Evolutionary conservation across 2,888 invertebrate genomes (phyloP), one percentile per base, ranked within the genome.

Genomic region (Stratiomys singularior): DNA sequence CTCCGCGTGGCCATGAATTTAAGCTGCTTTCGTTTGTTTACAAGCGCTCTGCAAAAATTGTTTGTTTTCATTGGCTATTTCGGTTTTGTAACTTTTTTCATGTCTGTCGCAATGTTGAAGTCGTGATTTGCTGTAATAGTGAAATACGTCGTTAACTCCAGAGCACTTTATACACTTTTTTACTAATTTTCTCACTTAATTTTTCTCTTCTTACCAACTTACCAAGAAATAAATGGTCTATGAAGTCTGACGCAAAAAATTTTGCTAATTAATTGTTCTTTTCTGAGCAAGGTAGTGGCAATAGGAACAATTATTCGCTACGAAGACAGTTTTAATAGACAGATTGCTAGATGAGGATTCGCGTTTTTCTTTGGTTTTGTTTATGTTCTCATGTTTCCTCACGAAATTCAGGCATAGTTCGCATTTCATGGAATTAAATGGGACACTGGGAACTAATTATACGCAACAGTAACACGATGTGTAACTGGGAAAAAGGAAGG

Each of bases 1-100:
- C 66, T n/a, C 25, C 21, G 37, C 37, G n/a, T 66, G 66, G 66
- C 66, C 66, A 66, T 66, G 66, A 66, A 66, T 66, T 66, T 30
- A 52, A 37, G 37, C 37, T 37, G 37, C 37, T 37, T 37, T 5
- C 11, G 52, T 27, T 27, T 25, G 25, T 23, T 63, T 63, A 63
- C 27, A 3, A 15, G 27, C 63, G 27, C 11, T 63, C 63, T 27
- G 63, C 63, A 27, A 63, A 63, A 63, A 63, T 18, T 27, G n/a
- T 15, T 63, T 27, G 15, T 27, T 13, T 63, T 15, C 4, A 63
- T 27, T 11, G 23, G 15, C 15, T 9, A 27, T 66, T 66, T 11
- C 9, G 1, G 15, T 28, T 28, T n/a, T 30, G 18, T 30, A 4
- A 18, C 66, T 37, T 9, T 18, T 30, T 37, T 37, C 15, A 27